Conservation (phyloP, 2,113 vertebrate species). For the Austrofundulus limnaeus region DNA sequence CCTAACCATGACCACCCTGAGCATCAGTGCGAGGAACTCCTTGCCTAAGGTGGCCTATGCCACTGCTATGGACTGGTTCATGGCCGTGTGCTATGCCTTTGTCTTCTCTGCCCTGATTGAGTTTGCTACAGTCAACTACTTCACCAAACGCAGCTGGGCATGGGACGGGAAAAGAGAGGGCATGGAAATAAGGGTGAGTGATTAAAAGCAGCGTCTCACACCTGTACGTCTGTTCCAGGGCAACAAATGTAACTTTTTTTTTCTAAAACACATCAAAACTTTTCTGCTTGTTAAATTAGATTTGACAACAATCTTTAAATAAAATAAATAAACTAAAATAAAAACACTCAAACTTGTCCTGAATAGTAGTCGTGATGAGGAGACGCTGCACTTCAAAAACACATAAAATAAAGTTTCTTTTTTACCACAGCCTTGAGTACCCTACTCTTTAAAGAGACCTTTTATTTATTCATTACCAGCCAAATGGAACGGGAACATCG, state of each 20-base stretch:
- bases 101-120: conserved; percentile 99
- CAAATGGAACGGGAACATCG: conserved; percentile 67
- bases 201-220: background rate
- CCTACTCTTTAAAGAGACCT: conserved; percentile 61
- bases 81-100: conserved; percentile 99
- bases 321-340: too few relatives aligned
- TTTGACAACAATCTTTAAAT: conserved; percentile 34
- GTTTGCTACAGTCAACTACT: conserved; percentile 99
- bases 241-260: too few relatives aligned
- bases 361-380: conserved; percentile 18
- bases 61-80: conserved; percentile 99
- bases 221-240: background rate
- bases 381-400: conserved; percentile 52
- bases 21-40: conserved; percentile 99
- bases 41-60: conserved; percentile 98
- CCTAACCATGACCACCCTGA: conserved; percentile 98
- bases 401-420: conserved; percentile 53
- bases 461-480: conserved; percentile 77
- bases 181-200: conserved; percentile 92
- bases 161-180: conserved; percentile 99
- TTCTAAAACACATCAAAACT: background rate
- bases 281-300: conserved; percentile 25
- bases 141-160: conserved; percentile 99
- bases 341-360: conserved; percentile 36
- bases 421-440: conserved; percentile 53